Percentiles rank a stretch among this genome's conserved stretches.
Evolutionary conservation across 2,113 vertebrate species (phyloP).

Genomic region (Paramisgurnus dabryanus): DNA sequence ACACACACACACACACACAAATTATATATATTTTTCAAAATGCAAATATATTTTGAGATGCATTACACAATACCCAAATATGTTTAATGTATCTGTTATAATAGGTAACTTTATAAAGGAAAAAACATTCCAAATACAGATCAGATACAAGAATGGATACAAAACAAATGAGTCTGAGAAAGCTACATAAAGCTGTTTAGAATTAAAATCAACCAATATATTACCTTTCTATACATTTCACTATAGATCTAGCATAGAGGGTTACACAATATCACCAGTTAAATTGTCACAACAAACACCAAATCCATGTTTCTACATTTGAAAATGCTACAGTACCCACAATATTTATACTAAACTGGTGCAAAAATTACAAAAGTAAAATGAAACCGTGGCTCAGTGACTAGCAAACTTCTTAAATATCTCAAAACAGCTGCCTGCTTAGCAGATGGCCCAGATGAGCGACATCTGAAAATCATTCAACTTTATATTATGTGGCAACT

Average conservation of each 20-base stretch:
- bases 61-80: conserved; percentile 66
- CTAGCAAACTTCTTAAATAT: conserved; percentile 53
- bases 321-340: conserved; percentile 79
- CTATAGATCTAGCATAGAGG: conserved; percentile 70
- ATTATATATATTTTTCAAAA: too few relatives aligned
- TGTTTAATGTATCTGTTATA: conserved; percentile 64
- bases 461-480: background rate
- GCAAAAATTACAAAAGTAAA: conserved; percentile 75
- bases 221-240: conserved; percentile 70
- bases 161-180: conserved; percentile 65
- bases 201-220: conserved; percentile 71
- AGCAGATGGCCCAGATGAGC: background rate
- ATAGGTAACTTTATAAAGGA: conserved; percentile 68
- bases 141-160: conserved; percentile 76
- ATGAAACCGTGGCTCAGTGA: conserved; percentile 51
- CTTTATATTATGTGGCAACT: background rate
- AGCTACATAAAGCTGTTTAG: conserved; percentile 71
- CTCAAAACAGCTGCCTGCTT: conserved; percentile 52
- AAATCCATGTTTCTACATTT: conserved; percentile 72
- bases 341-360: conserved; percentile 85
- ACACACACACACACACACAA: too few relatives aligned
- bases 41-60: conserved; percentile 61
- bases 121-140: conserved; percentile 77
- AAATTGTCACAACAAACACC: conserved; percentile 73
- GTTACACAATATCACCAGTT: conserved; percentile 69